These are phyloP conservation scores for Lepidocyrtoides sp. DNA, from an alignment of 2,888 invertebrate genomes.

Conservation along the genomic window DNA sequence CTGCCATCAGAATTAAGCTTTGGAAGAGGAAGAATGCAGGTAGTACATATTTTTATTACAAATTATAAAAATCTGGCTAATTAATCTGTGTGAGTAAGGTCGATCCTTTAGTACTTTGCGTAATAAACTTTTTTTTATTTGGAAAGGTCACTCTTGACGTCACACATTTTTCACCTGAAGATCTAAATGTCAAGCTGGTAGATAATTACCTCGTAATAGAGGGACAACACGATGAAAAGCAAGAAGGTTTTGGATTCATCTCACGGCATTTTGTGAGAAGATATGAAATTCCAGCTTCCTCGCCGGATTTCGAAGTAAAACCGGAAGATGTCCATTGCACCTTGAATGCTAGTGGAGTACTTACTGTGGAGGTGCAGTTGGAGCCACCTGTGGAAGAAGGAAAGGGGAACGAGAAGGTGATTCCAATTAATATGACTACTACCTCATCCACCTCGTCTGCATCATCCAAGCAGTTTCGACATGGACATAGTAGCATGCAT, in stretches of 20 bases:
- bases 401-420: constrained; percentile 63
- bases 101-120: too few species aligned
- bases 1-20: constrained; percentile 46
- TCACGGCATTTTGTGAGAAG: constrained; percentile 92
- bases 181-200: constrained; percentile 91
- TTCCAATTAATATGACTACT: constrained; percentile 76
- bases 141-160: constrained; percentile 91
- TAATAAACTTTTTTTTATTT: neutral
- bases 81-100: too few species aligned
- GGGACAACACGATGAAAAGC: constrained; percentile 94
- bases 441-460: constrained; percentile 47
- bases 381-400: constrained; percentile 73
- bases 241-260: constrained; percentile 94
- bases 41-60: too few species aligned
- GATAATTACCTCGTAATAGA: constrained; percentile 91
- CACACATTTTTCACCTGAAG: constrained; percentile 92
- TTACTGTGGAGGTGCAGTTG: constrained; percentile 66
- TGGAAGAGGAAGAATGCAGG: constrained; percentile 69
- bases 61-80: too few species aligned
- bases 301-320: constrained; percentile 89
- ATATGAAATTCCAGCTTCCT: constrained; percentile 90
- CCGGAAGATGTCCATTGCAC: constrained; percentile 91
- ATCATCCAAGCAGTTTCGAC: constrained; percentile 66
- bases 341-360: constrained; percentile 74
- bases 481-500: constrained; percentile 66